Base-by-base conservation (phyloP, 2,888 invertebrate genomes). In the Latrodectus elegans region DNA sequence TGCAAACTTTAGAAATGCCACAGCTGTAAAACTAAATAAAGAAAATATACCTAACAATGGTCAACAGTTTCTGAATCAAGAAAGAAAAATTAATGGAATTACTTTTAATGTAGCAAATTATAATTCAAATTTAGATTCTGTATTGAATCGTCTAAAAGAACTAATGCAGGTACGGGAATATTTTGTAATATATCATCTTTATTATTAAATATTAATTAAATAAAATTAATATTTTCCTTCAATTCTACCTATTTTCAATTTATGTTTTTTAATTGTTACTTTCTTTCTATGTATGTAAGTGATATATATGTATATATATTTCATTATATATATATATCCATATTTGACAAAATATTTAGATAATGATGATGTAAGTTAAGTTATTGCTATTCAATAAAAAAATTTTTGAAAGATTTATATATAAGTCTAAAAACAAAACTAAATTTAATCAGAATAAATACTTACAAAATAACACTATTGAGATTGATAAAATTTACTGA, bases 151-250 rank as follows among this genome's bases (percentile, higher is more conserved):
- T 55, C 22, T 87, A 38, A 81, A 76, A 71, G 71, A 81, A 49
- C 51, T 87, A 51, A 55, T 87, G 12, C 49, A 81, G 81, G 86
- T 87, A 82, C 55, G 14, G 60, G 60, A 60, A 60, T 60, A 10
- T 17, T 2, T 38, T 38, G 4, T 6, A 38, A 38, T 6, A 1
- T 38, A 6, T 38, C 4, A 73, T 67, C 22, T 22, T 15, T 49
- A 55, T 64, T 17, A 38, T 11, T 38, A 49, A 17, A 55, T 74
- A 14, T 49, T 11, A 26, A 49, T 9, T 15, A 8, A 8, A 8
- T 72, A 11, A 14, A 22, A 38, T 26, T 49, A 74, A 52, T 49
- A 4, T 49, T 22, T 65, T 76, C 49, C 22, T 60, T 60, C 10
- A 9, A 22, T 15, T 53, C 22, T 22, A 22, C 22, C 14, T 14